These are phyloP conservation scores for Dasypolia templi DNA, from an alignment of 2,888 invertebrate species.

Conservation along the genomic window DNA sequence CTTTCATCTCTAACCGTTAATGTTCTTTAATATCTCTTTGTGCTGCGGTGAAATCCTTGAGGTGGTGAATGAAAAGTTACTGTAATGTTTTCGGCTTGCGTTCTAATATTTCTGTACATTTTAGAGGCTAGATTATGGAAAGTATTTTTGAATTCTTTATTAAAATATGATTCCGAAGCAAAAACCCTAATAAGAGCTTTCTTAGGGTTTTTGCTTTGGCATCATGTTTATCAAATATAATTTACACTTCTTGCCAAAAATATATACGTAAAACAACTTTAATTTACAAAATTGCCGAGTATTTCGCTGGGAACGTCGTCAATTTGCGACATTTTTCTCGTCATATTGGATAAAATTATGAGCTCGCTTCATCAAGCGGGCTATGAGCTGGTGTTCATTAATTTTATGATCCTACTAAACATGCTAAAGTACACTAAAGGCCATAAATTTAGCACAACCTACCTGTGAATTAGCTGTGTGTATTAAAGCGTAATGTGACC, in stretches of 20 bases:
- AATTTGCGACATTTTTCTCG: conserved; percentile 63
- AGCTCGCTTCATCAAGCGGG: conserved; percentile 61
- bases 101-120: neutral
- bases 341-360: conserved; percentile 61
- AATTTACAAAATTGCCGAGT: conserved; percentile 35
- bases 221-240: too few relatives aligned
- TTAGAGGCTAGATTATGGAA: neutral
- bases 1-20: conserved; percentile 61
- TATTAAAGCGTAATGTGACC: conserved; percentile 62
- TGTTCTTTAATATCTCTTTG: conserved; percentile 47
- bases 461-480: conserved; percentile 64
- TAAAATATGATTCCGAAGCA: neutral
- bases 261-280: conserved; percentile 28
- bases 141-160: neutral
- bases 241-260: conserved; percentile 43
- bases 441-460: conserved; percentile 63
- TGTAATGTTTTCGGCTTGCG: neutral
- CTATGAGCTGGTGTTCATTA: conserved; percentile 72
- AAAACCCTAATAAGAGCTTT: neutral
- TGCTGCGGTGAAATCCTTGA: conserved; percentile 21
- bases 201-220: too few relatives aligned
- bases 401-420: conserved; percentile 78
- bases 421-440: conserved; percentile 68
- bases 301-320: conserved; percentile 39
- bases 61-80: conserved; percentile 22